phyloP scores from a whole-genome alignment of 2,888 invertebrate genomes.

The Nephrotoma guestfalica region DNA sequence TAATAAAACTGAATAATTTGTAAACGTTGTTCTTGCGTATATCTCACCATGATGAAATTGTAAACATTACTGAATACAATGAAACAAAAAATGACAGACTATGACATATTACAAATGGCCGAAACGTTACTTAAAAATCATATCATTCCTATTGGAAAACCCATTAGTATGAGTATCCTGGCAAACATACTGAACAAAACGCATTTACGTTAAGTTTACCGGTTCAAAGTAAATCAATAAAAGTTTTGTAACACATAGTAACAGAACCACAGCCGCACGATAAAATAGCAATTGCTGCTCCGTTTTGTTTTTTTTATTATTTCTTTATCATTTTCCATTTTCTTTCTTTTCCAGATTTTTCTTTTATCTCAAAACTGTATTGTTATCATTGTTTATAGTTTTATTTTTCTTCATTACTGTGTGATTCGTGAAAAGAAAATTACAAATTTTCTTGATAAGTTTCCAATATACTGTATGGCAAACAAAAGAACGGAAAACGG shows the following conservation, averaged over 20 bases:
- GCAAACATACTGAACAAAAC: not conserved
- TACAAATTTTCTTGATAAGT: not conserved
- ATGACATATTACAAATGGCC: no score
- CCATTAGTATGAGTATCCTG: not conserved
- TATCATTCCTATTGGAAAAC: no score
- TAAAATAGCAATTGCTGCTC: not conserved
- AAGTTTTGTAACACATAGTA: not conserved
- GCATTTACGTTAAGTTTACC: not conserved
- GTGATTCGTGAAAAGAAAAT: not conserved
- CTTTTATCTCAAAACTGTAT: not conserved
- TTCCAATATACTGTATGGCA: not conserved
- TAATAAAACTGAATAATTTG: no score
- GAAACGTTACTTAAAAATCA: no score
- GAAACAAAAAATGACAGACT: no score
- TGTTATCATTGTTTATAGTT: not conserved
- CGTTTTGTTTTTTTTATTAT: not conserved
- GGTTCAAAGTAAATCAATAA: not conserved
- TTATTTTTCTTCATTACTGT: not conserved
- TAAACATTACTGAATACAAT: no score
- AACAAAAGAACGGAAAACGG: not conserved
- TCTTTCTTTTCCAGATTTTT: not conserved
- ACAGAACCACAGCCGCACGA: not conserved
- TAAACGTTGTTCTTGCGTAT: no score
- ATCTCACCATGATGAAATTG: no score
- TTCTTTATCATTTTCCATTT: not conserved